These are phyloP conservation scores for Eulemur rubriventer DNA, from an alignment of 2,797 vertebrate species.

Conservation along the genomic window DNA sequence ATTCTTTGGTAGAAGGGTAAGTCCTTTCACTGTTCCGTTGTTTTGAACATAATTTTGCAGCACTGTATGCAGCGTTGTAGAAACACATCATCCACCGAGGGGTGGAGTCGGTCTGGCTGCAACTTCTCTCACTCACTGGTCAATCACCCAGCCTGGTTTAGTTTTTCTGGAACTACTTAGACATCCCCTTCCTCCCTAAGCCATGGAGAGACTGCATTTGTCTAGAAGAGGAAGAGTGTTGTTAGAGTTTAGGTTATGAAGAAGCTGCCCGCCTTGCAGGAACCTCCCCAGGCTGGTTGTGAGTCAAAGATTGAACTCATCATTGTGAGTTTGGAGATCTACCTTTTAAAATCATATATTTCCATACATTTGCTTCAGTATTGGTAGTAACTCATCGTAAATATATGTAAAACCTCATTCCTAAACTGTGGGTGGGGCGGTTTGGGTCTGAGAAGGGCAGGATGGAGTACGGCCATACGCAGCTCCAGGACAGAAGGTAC, in stretches of 20 bases:
- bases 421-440: background rate
- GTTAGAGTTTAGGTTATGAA: background rate
- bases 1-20: constrained; percentile 93
- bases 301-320: background rate
- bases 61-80: accelerated
- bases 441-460: background rate
- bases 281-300: background rate
- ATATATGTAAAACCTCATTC: background rate
- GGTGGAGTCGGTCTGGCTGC: background rate
- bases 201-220: background rate
- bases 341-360: background rate
- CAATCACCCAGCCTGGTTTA: background rate
- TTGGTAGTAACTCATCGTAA: background rate
- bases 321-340: background rate
- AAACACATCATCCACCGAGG: background rate
- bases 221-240: background rate
- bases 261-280: background rate
- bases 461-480: background rate
- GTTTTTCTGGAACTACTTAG: background rate
- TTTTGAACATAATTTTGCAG: background rate
- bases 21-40: background rate
- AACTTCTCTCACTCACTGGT: background rate
- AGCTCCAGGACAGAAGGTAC: background rate
- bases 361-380: background rate
- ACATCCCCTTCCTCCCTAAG: background rate